Percentiles rank a stretch among this genome's conserved stretches.
Evolutionary conservation across 2,888 invertebrate genomes (phyloP).

Genomic region (Microchrysa polita): DNA sequence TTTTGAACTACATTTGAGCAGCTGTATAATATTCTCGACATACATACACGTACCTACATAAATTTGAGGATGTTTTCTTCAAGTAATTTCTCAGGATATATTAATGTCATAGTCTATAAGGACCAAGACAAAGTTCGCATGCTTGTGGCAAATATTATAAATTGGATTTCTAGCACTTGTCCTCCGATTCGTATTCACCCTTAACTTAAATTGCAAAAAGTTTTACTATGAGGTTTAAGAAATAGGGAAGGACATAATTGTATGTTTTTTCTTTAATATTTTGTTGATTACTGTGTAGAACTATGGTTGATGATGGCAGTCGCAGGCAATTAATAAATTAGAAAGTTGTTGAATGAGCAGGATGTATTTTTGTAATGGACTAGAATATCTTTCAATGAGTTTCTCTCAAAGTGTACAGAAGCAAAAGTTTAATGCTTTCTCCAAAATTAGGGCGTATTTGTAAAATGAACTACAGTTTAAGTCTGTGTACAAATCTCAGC

Average conservation of each 20-base stretch:
- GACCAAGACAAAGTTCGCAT: background rate
- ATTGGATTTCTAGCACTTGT: background rate
- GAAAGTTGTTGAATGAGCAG: too few relatives aligned
- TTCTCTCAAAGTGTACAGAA: too few relatives aligned
- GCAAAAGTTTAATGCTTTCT: too few relatives aligned
- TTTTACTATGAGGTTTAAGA: background rate
- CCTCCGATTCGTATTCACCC: slow-evolving; percentile 2
- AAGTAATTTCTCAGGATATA: slow-evolving; percentile 2
- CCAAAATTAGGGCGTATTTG: too few relatives aligned
- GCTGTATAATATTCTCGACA: background rate
- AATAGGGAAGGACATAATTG: background rate
- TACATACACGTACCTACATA: background rate
- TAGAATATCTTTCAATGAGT: too few relatives aligned
- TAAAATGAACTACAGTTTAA: too few relatives aligned
- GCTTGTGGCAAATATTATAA: background rate
- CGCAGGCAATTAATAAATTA: too few relatives aligned
- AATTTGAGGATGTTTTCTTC: background rate
- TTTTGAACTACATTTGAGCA: too few relatives aligned
- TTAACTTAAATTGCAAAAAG: slow-evolving; percentile 4
- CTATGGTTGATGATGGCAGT: too few relatives aligned
- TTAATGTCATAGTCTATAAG: slow-evolving; percentile 7
- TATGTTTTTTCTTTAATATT: background rate
- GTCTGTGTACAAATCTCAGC: too few relatives aligned
- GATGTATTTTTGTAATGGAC: too few relatives aligned
- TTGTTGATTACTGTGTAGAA: too few relatives aligned